A percentile compares a stretch with the other conserved stretches of the same genome.
Evolutionary conservation across 2,113 vertebrate species (phyloP).

Genomic region (Indicator indicator): DNA sequence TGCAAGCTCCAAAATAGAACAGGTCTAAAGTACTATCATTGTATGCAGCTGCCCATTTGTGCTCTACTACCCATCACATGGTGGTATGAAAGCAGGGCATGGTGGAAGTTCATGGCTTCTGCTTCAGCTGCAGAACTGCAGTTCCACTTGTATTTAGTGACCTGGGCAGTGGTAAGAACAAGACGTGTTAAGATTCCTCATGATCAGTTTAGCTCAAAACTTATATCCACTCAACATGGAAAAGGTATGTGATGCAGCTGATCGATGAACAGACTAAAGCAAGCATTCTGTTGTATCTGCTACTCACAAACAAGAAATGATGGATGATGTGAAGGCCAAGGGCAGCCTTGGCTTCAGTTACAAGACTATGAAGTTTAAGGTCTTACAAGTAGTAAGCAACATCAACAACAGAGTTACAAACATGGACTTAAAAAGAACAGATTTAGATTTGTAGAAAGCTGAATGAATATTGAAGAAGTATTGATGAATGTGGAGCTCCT

Average conservation of each 20-base stretch:
- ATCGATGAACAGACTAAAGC: background rate
- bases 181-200: background rate
- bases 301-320: background rate
- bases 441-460: background rate
- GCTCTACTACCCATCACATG: background rate
- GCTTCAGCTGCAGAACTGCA: background rate
- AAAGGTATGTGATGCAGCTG: background rate
- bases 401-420: background rate
- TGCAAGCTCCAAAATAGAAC: background rate
- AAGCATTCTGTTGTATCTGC: background rate
- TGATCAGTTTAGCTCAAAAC: background rate
- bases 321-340: background rate
- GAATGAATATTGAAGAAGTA: background rate
- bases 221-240: accelerated
- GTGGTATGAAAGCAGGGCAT: background rate
- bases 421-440: background rate
- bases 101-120: background rate
- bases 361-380: background rate
- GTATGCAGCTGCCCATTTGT: too few species aligned
- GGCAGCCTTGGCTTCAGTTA: background rate
- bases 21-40: background rate
- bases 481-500: background rate
- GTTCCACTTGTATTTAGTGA: background rate
- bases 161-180: background rate
- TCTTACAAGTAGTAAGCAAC: background rate